phyloP scores from a whole-genome alignment of 2,113 vertebrate genomes.

The Dipodomys ordii region DNA sequence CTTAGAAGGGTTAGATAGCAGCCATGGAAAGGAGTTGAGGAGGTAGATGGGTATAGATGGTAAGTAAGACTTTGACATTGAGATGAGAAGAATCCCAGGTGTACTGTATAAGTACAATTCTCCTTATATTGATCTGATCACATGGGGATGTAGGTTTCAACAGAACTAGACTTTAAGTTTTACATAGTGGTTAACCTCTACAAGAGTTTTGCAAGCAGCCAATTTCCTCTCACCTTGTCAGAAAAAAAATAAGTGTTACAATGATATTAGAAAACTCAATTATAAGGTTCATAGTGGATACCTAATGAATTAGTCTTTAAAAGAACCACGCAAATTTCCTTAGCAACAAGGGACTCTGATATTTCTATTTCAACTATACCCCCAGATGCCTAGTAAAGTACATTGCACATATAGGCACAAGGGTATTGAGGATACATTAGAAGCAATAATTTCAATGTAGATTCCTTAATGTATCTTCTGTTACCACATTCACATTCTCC shows the following conservation, averaged over 20 bases:
- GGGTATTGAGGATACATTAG: not conserved
- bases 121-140: slow-evolving; percentile 22
- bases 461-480: slow-evolving; percentile 29
- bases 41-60: not conserved
- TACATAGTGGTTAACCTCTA: slow-evolving; percentile 44
- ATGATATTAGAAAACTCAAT: slow-evolving; percentile 35
- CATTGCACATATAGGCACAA: not conserved
- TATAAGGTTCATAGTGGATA: not conserved
- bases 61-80: not conserved
- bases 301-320: slow-evolving; percentile 34
- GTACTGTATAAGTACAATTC: slow-evolving; percentile 1
- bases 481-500: slow-evolving; percentile 2
- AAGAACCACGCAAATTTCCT: slow-evolving; percentile 30
- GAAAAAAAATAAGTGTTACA: slow-evolving; percentile 44
- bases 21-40: slow-evolving; percentile 1
- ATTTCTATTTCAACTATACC: not conserved
- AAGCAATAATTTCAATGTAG: slow-evolving; percentile 21
- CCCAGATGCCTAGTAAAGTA: not conserved
- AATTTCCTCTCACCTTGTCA: slow-evolving; percentile 43
- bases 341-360: not conserved
- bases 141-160: not conserved
- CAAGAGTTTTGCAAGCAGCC: slow-evolving; percentile 29
- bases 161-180: slow-evolving; percentile 51
- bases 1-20: slow-evolving; percentile 15
- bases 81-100: not conserved